phyloP scores from a whole-genome alignment of 2,113 vertebrate genomes.

The Burhinus oedicnemus region DNA sequence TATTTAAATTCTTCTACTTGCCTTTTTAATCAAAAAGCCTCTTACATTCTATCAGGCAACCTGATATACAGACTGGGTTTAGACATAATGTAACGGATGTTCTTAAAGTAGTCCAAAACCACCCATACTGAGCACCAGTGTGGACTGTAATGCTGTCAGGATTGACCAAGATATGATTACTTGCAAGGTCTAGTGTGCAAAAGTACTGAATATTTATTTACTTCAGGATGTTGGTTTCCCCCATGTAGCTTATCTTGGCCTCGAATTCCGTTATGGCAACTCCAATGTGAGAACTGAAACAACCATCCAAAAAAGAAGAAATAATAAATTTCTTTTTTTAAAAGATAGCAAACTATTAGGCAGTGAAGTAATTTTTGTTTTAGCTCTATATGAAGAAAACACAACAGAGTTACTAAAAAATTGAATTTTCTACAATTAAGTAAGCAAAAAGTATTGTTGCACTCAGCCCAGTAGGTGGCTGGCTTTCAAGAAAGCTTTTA shows the following conservation, averaged over 20 bases:
- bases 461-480: not conserved
- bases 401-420: not conserved
- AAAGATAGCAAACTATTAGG: not conserved
- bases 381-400: not conserved
- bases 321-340: not conserved
- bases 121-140: not conserved
- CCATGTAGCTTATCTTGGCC: accelerated
- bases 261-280: not conserved
- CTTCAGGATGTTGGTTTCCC: not conserved
- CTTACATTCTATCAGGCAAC: not conserved
- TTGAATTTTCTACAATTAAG: not conserved
- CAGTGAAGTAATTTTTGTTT: not conserved
- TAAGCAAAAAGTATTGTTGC: not conserved
- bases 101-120: not conserved
- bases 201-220: not conserved
- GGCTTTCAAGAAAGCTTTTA: slow-evolving; percentile 48
- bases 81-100: not conserved
- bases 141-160: not conserved
- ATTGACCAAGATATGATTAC: not conserved
- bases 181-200: not conserved
- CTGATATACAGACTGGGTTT: not conserved
- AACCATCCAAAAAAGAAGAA: not conserved
- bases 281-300: not conserved
- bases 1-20: not conserved
- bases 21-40: not conserved